phyloP scores from a whole-genome alignment of 2,113 vertebrate species.

The Leuciscus idus region DNA sequence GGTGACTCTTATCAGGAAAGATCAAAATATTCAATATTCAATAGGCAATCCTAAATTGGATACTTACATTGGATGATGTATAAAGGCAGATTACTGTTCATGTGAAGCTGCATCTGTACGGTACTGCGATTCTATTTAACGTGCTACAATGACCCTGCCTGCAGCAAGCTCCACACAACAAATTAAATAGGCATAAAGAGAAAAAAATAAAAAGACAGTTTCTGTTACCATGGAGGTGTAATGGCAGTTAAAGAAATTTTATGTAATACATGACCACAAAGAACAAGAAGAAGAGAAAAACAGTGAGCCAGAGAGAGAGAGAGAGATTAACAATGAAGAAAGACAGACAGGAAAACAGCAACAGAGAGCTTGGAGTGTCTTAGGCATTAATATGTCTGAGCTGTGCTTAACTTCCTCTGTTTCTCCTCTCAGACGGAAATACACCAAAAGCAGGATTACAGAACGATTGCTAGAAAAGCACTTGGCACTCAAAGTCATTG shows the following conservation, averaged over 20 bases:
- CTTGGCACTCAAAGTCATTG: neutral
- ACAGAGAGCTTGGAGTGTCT: neutral
- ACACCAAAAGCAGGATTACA: conserved; percentile 29
- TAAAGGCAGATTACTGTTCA: conserved; percentile 6
- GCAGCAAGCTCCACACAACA: neutral
- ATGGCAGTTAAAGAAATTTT: conserved; percentile 4
- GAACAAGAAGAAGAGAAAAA: neutral
- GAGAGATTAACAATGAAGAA: neutral
- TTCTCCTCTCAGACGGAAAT: neutral
- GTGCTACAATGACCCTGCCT: conserved; percentile 1
- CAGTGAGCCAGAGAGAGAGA: neutral
- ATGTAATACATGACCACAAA: conserved; percentile 11
- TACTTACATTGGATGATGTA: neutral
- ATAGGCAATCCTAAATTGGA: no score
- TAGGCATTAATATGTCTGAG: conserved; percentile 22
- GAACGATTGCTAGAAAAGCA: neutral
- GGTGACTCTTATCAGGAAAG: conserved; percentile 14
- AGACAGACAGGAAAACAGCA: neutral
- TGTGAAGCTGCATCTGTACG: neutral
- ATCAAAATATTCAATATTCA: neutral
- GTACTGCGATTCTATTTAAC: conserved; percentile 4
- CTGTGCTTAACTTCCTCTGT: conserved; percentile 33
- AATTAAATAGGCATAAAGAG: conserved; percentile 18
- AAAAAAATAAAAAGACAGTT: conserved; percentile 12
- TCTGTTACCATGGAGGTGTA: conserved; percentile 31